These are phyloP conservation scores for Antigone vipio DNA, from an alignment of 2,113 vertebrate species.

Conservation along the genomic window DNA sequence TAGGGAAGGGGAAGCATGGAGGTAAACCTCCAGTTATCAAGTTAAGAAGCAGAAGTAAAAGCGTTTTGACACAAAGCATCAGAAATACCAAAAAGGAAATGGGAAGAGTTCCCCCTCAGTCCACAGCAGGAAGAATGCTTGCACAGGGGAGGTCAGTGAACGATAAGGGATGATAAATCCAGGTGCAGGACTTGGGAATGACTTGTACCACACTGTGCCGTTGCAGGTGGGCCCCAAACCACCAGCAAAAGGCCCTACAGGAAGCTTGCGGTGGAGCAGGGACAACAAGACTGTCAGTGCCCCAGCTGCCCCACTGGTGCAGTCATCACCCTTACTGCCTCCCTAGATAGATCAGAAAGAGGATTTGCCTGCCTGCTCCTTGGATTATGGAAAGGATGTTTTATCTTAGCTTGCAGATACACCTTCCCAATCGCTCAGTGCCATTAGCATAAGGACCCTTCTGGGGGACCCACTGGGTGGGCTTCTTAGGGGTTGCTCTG, in stretches of 20 bases:
- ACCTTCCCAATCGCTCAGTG: neutral
- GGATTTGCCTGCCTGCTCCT: neutral
- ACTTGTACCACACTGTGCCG: neutral
- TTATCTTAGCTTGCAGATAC: neutral
- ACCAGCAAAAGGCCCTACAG: neutral
- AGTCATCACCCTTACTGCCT: neutral
- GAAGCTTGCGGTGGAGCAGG: neutral
- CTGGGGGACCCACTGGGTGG: rapidly evolving
- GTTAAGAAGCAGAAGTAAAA: conserved; percentile 49
- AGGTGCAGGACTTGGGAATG: neutral
- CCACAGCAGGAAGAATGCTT: neutral
- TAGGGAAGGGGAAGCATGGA: neutral
- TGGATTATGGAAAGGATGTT: neutral
- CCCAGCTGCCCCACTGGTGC: neutral
- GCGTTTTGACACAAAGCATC: conserved; percentile 1
- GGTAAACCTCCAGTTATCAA: conserved; percentile 27
- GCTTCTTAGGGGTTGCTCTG: neutral
- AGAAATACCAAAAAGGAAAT: neutral
- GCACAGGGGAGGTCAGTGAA: neutral
- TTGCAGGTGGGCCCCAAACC: neutral
- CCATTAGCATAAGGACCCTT: neutral
- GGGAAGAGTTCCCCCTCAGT: neutral
- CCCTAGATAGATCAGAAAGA: neutral
- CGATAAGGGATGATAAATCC: neutral
- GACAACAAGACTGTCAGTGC: neutral